A percentile compares a stretch with the other conserved stretches of the same genome.
These are phyloP conservation scores for Dasyornis broadbenti DNA, from an alignment of 2,113 vertebrate species.

Conservation along the genomic window DNA sequence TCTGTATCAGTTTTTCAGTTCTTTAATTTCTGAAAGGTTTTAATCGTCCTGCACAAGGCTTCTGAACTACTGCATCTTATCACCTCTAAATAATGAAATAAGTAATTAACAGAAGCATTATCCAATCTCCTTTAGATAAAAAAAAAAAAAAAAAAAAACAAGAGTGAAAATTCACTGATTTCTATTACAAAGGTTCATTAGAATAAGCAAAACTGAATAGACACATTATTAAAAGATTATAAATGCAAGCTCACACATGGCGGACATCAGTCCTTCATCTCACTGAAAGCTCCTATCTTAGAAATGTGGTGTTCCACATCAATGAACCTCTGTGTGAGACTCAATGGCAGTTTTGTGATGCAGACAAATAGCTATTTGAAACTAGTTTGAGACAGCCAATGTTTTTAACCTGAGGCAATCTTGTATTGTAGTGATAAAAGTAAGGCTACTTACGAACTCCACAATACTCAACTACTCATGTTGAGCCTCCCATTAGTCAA, in stretches of 20 bases:
- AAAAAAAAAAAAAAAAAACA: background rate
- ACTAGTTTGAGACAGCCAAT: background rate
- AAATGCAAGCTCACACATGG: slow-evolving; percentile 31
- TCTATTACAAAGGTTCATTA: background rate
- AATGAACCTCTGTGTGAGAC: slow-evolving; percentile 24
- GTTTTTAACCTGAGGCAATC: slow-evolving; percentile 44
- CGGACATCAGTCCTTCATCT: background rate
- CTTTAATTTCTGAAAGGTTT: background rate
- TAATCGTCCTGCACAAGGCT: background rate
- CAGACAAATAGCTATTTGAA: slow-evolving; percentile 59
- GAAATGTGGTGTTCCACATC: slow-evolving; percentile 40
- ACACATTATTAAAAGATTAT: slow-evolving; percentile 36
- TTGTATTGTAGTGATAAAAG: slow-evolving; percentile 1
- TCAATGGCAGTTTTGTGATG: slow-evolving; percentile 60
- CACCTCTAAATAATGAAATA: background rate
- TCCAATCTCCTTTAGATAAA: background rate
- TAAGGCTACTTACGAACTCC: slow-evolving; percentile 38
- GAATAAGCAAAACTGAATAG: slow-evolving; percentile 38
- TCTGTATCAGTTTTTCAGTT: background rate
- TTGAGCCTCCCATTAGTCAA: background rate
- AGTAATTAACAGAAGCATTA: background rate
- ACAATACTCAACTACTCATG: slow-evolving; percentile 16
- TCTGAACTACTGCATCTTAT: background rate
- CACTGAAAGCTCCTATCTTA: slow-evolving; percentile 18
- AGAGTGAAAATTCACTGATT: background rate